Evolutionary conservation across 2,888 invertebrate species (phyloP).

Genomic region (Prosopocoilus inquinatus): DNA sequence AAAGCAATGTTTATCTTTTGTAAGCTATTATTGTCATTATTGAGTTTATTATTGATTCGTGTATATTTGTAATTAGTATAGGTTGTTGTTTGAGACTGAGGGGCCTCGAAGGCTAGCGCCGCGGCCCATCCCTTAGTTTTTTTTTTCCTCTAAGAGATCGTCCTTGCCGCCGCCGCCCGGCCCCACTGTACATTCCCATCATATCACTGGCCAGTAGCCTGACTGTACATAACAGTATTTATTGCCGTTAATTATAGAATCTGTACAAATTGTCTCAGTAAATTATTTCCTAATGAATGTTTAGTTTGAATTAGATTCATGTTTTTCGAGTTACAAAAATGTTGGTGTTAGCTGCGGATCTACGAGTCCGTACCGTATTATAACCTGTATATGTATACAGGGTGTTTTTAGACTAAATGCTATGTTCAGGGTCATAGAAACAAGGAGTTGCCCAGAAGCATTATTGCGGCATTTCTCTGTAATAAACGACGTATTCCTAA

Average conservation of each 20-base stretch:
- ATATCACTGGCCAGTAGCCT: conserved; percentile 50
- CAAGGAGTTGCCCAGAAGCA: conserved; percentile 8
- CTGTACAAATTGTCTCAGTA: conserved; percentile 35
- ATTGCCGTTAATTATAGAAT: conserved; percentile 17
- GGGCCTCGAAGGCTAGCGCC: conserved; percentile 27
- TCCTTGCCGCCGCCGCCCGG: conserved; percentile 29
- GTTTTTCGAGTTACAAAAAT: conserved; percentile 37
- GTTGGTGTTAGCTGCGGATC: conserved; percentile 39
- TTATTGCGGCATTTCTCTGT: conserved; percentile 15
- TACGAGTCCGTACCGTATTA: not conserved
- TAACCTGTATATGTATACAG: conserved; percentile 23
- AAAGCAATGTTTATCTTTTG: conserved; percentile 53
- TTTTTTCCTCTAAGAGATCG: conserved; percentile 9
- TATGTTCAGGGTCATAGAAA: conserved; percentile 30
- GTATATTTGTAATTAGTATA: conserved; percentile 49
- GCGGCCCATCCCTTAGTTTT: conserved; percentile 15
- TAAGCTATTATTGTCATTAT: conserved; percentile 45
- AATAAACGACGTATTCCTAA: conserved; percentile 29
- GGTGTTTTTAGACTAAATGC: conserved; percentile 22
- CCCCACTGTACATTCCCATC: conserved; percentile 50
- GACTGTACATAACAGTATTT: conserved; percentile 41
- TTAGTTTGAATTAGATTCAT: conserved; percentile 35
- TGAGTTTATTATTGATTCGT: conserved; percentile 39
- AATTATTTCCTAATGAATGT: conserved; percentile 34
- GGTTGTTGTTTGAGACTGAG: conserved; percentile 53